Evolutionary conservation across 35 echinoderm and acorn worm genomes (phyloP), one percentile per base, ranked within the genome.

Genomic region (Diadema setosum): DNA sequence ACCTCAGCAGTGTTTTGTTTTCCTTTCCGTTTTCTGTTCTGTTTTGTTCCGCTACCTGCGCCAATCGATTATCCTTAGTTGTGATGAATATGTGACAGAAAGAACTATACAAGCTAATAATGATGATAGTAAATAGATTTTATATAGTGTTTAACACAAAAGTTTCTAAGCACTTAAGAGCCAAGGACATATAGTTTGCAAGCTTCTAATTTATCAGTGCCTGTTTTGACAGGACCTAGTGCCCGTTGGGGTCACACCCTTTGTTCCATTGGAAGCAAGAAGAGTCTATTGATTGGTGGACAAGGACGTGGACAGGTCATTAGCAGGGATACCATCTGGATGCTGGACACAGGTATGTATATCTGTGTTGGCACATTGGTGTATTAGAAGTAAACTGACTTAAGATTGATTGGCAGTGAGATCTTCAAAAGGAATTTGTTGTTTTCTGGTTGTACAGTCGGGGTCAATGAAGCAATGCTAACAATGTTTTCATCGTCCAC

Each of bases 191-290:
- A n/a, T n/a, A n/a, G n/a, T n/a, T n/a, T n/a, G n/a, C n/a, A n/a
- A n/a, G n/a, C n/a, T n/a, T n/a, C n/a, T n/a, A n/a, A n/a, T n/a
- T n/a, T n/a, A n/a, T n/a, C n/a, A n/a, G n/a, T n/a, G n/a, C 2
- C 27, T 65, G 6, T 33, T 67, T 67, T 33, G 45, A 29, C 49
- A 94, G 92, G 25, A 40, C 96, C 96, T 35, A 92, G 92, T 86
- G 30, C 83, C 32, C 50, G 96, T 48, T 98, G 96, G 96, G 96
- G 96, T 46, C 96, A 98, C 57, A 56, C 96, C 5, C 58, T 98
- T 45, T 94, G 88, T 86, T 27, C 55, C 15, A 83, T 87, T 17
- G 82, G 86, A 39, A 44, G 75, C 46, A 57, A 59, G 20, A 65
- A 85, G 14, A 29, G 84, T 8, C 36, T 98, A 17, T 31, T 98